These are phyloP conservation scores for Drosophila kanapiae DNA, from an alignment of 1,140 invertebrate species.

Conservation along the genomic window DNA sequence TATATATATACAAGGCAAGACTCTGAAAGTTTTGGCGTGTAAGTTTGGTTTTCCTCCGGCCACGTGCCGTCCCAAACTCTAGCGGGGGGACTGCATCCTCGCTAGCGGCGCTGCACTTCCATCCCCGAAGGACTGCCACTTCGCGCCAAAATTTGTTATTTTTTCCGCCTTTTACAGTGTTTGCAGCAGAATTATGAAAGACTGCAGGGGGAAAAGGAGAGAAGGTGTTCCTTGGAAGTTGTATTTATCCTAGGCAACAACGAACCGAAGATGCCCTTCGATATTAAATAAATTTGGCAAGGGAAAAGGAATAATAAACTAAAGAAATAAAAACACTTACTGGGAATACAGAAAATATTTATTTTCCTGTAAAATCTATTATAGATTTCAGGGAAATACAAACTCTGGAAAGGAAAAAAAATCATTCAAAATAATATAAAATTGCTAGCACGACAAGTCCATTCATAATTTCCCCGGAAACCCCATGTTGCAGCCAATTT, in stretches of 20 bases:
- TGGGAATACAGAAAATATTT: background rate
- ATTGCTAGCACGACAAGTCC: background rate
- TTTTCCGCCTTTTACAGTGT: slow-evolving; percentile 33
- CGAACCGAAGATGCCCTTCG: slow-evolving; percentile 43
- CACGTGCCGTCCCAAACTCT: slow-evolving; percentile 30
- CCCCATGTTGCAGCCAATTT: slow-evolving; percentile 31
- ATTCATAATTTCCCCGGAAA: background rate
- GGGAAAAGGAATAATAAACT: background rate
- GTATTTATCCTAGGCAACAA: background rate
- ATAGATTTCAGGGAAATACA: background rate
- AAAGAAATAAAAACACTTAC: too few species aligned
- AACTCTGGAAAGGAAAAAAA: background rate
- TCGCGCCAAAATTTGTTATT: slow-evolving; percentile 50
- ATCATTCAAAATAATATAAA: slow-evolving; percentile 7
- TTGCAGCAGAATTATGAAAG: slow-evolving; percentile 60
- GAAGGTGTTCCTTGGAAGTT: slow-evolving; percentile 20
- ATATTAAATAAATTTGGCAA: background rate
- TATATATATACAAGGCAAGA: slow-evolving; percentile 5
- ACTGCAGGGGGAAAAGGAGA: slow-evolving; percentile 19
- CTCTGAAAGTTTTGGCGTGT: slow-evolving; percentile 64
- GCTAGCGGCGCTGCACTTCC: slow-evolving; percentile 21
- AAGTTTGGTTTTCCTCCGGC: slow-evolving; percentile 55
- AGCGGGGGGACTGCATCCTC: background rate
- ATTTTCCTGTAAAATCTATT: background rate
- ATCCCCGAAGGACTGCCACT: slow-evolving; percentile 20